Evolutionary conservation across 2,888 invertebrate genomes (phyloP), one percentile per base, ranked within the genome.

Genomic region (Oscheius sp.): DNA sequence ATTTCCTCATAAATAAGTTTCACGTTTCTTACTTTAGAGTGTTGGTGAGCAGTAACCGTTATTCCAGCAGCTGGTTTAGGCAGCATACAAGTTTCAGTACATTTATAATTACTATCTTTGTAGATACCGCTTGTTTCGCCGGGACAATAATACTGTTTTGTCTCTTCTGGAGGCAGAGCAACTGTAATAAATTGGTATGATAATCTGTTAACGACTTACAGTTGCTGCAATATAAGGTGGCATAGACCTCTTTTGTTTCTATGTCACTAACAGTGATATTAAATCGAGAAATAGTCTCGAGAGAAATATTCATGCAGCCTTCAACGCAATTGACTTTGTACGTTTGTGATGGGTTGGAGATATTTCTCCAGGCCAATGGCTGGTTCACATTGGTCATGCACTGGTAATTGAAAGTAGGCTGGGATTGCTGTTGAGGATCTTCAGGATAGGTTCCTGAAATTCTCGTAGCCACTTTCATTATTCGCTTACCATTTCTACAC

Each of bases 331-430:
- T 23, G 21, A 58, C n/a, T 27, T 58, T 12, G 29, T 27, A 58
- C 7, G 58, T 25, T 29, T 58, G 58, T 2, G 7, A 1, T 16
- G 29, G 58, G 29, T 58, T 58, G 25, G 58, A 58, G n/a, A n/a
- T 27, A 27, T 58, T 58, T 29, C 58, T 58, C 58, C 58, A 58
- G 21, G 16, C n/a, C 49, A 18, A 13, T 2, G 49, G 49, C 49
- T 49, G 49, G n/a, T 27, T 27, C 13, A 12, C 27, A 27, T 27
- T 27, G 5, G 27, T 16, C 13, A 12, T 58, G n/a, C 58, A 58
- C 12, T 25, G n/a, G n/a, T 58, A 58, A 7, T 23, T n/a, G 29
- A 58, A 58, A 12, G n/a, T 3, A 27, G 29, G 16, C 27, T 58
- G 58, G 1, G n/a, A 27, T 2, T 25, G 25, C 13, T 16, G 25